Base-by-base conservation (phyloP, 1,140 invertebrate species). In the Bombus huntii region DNA sequence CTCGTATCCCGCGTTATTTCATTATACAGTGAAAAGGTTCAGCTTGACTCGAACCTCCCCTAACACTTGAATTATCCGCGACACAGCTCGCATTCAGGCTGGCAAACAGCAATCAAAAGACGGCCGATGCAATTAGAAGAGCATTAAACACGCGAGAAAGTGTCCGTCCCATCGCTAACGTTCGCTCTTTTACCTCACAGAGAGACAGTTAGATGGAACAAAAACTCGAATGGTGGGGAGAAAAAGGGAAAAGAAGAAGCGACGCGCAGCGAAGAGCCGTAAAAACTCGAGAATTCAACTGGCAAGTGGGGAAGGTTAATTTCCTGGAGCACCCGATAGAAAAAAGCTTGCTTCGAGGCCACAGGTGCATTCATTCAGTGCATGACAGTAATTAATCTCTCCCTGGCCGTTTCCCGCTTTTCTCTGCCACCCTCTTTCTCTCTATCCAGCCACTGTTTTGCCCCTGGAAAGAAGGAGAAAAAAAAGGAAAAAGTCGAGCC, bases 311-410 rank as follows among this genome's bases (percentile, higher is more conserved):
- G 83, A 85, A 85, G 83, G 83, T 85, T 81, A 75, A 90, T 80
- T 84, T 84, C 82, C 86, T 90, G 82, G 65, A 87, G 85, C 85
- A 79, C 25, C 73, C 75, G 87, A 88, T 90, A 87, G 81, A 90
- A 88, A 91, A 86, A 87, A 77, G 78, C 83, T 82, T 73, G 84
- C 79, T 81, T 80, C 68, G 88, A 68, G 85, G 88, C 85, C 88
- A 89, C 87, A 89, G 84, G 88, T 89, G 88, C 88, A 86, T 89
- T 75, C 85, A 89, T 89, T 87, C 88, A 85, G 70, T 81, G 83
- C 80, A 78, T 83, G 88, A 83, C 85, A 87, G 88, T 87, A 88
- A 89, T 89, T 89, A 89, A 89, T 88, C 83, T 83, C 81, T 42
- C 62, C 75, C 65, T 66, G n/a, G 37, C 34, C 57, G 65, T 82